Percentiles rank a stretch among this genome's conserved stretches.
Conservation (phyloP, 2,797 vertebrate genomes). For the Saguinus oedipus region DNA sequence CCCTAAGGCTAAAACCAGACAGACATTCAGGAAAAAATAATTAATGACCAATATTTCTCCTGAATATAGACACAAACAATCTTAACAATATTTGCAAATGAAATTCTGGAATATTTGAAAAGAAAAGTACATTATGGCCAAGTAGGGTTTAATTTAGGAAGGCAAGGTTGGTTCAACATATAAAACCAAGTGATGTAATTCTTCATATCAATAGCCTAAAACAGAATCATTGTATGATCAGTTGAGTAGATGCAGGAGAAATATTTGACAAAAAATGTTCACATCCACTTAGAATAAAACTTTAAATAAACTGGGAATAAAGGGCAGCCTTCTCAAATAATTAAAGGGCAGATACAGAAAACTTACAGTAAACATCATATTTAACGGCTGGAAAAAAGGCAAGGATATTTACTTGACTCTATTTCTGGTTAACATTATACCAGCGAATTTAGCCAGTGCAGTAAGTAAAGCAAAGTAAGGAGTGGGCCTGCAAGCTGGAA, state of each 20-base stretch:
- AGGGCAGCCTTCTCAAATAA: not conserved
- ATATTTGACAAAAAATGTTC: not conserved
- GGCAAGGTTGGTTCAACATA: not conserved
- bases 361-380: not conserved
- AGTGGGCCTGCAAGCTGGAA: not conserved
- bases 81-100: not conserved
- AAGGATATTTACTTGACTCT: not conserved
- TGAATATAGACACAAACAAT: not conserved
- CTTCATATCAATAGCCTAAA: not conserved
- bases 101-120: not conserved
- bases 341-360: not conserved
- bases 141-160: not conserved
- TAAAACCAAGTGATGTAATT: not conserved
- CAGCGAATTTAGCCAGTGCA: not conserved
- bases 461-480: not conserved
- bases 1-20: not conserved
- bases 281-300: not conserved
- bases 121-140: not conserved
- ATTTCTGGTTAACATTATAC: not conserved
- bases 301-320: not conserved
- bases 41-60: not conserved
- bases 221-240: not conserved
- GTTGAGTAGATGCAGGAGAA: not conserved
- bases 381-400: not conserved
- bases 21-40: not conserved